Evolutionary conservation across 2,113 vertebrate species (phyloP).

Genomic region (Gallinago paraguaiae): DNA sequence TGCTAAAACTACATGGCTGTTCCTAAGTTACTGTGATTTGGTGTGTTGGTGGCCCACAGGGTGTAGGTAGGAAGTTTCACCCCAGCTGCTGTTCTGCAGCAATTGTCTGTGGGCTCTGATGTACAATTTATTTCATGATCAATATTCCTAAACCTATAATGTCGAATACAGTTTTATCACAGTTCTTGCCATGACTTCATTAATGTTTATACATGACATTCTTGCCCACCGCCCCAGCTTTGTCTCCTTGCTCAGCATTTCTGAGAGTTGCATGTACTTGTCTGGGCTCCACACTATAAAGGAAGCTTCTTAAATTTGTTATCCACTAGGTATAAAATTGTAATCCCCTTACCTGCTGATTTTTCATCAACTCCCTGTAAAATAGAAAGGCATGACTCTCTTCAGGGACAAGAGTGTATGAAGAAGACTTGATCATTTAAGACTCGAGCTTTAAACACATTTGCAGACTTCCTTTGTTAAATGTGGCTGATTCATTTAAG

Average conservation of each 20-base stretch:
- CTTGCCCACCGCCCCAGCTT: background rate
- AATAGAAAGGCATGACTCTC: background rate
- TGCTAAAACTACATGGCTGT: background rate
- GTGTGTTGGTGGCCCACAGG: background rate
- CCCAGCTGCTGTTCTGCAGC: background rate
- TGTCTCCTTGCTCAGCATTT: slow-evolving; percentile 20
- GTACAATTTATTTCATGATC: background rate
- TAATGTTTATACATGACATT: background rate
- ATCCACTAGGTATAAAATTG: slow-evolving; percentile 43
- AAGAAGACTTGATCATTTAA: slow-evolving; percentile 3
- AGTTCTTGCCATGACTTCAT: background rate
- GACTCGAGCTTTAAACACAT: slow-evolving; percentile 27
- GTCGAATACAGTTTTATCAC: background rate
- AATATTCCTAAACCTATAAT: background rate
- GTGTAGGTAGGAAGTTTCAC: background rate
- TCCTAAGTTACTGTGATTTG: background rate
- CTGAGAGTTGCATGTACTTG: background rate
- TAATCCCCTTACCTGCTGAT: slow-evolving; percentile 65
- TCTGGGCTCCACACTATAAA: background rate
- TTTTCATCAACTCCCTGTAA: slow-evolving; percentile 11
- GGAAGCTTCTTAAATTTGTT: slow-evolving; percentile 59
- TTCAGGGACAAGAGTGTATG: slow-evolving; percentile 18
- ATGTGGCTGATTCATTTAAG: slow-evolving; percentile 46
- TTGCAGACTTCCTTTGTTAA: slow-evolving; percentile 40
- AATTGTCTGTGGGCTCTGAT: background rate